These are phyloP conservation scores for Panagrolaimus sp. DNA, from an alignment of 1,140 invertebrate species.

Conservation along the genomic window DNA sequence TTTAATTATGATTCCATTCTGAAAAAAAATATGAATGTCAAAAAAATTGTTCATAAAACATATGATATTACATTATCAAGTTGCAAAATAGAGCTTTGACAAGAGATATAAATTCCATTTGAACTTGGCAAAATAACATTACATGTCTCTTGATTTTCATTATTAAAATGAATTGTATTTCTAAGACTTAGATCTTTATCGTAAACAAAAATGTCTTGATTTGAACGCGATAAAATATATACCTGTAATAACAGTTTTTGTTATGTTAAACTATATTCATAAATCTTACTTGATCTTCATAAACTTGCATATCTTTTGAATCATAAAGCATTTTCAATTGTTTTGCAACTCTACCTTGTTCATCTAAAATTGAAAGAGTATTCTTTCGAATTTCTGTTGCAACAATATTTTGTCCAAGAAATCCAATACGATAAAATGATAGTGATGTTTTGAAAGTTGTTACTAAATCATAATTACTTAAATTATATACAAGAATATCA, in stretches of 20 bases:
- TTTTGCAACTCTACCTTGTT: not conserved
- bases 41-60: not conserved
- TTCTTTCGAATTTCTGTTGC: slow-evolving; percentile 2
- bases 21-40: not conserved
- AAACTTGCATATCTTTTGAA: slow-evolving; percentile 8
- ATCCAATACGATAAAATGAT: not conserved
- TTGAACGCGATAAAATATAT: slow-evolving; percentile 6
- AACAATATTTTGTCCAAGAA: slow-evolving; percentile 8
- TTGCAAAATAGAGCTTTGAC: slow-evolving; percentile 11
- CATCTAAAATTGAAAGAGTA: slow-evolving; percentile 4
- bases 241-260: slow-evolving; percentile 13
- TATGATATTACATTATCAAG: not conserved
- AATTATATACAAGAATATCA: slow-evolving; percentile 9
- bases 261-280: too few relatives aligned
- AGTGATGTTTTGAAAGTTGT: slow-evolving; percentile 4
- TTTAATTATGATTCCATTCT: slow-evolving; percentile 14
- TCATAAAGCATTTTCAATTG: slow-evolving; percentile 5
- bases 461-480: not conserved
- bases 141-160: slow-evolving; percentile 15
- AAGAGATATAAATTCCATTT: slow-evolving; percentile 16
- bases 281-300: not conserved
- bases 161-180: slow-evolving; percentile 7
- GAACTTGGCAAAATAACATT: slow-evolving; percentile 17
- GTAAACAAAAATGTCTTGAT: slow-evolving; percentile 10
- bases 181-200: slow-evolving; percentile 6